Evolutionary conservation across 2,888 invertebrate species (phyloP).

Genomic region (Hypomecis punctinalis): DNA sequence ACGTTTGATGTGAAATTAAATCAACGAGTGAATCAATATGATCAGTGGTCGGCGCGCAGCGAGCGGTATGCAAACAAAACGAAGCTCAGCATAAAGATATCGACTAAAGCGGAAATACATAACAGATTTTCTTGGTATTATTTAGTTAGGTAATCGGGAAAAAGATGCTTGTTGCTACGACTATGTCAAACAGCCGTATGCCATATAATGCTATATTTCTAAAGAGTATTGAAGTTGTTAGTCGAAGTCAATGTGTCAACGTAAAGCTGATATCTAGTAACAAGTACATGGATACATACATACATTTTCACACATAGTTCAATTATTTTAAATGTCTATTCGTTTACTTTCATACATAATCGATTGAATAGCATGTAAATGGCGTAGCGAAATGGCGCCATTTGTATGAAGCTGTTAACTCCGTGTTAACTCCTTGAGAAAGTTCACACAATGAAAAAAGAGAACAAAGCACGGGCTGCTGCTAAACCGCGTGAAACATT

Average conservation of each 20-base stretch:
- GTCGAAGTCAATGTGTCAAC: constrained; percentile 41
- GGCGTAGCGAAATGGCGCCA: constrained; percentile 53
- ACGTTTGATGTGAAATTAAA: constrained; percentile 54
- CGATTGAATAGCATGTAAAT: constrained; percentile 51
- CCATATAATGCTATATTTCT: neutral
- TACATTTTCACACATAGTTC: constrained; percentile 22
- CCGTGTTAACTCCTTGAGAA: constrained; percentile 68
- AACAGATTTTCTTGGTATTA: constrained; percentile 35
- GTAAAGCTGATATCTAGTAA: constrained; percentile 30
- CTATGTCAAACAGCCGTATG: neutral
- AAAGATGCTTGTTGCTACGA: too few species aligned
- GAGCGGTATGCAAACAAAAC: constrained; percentile 51
- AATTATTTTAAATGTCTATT: constrained; percentile 33
- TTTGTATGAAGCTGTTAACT: constrained; percentile 45
- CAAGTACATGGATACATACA: constrained; percentile 1
- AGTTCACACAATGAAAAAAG: constrained; percentile 72
- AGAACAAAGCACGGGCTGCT: constrained; percentile 59
- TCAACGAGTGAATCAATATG: constrained; percentile 48
- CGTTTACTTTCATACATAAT: constrained; percentile 43
- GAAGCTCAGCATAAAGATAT: constrained; percentile 48
- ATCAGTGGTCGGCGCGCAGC: constrained; percentile 35
- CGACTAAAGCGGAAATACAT: constrained; percentile 44
- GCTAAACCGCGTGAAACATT: constrained; percentile 67
- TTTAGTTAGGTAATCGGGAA: neutral
- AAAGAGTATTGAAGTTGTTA: neutral